Evolutionary conservation across 1,140 invertebrate species (phyloP), one percentile per base, ranked within the genome.

Genomic region (Drosophila ironensis): DNA sequence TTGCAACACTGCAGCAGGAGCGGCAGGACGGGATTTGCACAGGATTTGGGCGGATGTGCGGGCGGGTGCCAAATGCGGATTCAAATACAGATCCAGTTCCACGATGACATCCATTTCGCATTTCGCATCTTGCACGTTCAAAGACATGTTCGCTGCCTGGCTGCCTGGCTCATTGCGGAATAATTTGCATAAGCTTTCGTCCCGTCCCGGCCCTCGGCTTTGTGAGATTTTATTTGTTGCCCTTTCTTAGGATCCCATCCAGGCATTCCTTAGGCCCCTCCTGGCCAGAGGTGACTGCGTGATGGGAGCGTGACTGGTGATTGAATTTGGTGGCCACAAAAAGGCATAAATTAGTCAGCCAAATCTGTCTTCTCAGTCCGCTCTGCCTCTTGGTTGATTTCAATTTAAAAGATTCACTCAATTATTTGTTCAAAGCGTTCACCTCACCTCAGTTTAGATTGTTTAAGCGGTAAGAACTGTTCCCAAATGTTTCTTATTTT

Each of bases 141-240:
- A 72, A 72, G 69, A 54, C 75, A 78, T 78, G 74, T 71, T 80
- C 74, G 28, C 50, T 41, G 67, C 44, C 47, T 63, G 59, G 28
- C 50, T 41, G 67, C 44, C 47, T 63, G 59, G 60, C 71, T 81
- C 75, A 80, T 81, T 81, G 78, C 64, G 51, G 76, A 84, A 84
- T 78, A 72, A 84, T 84, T 84, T 84, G 78, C 80, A 84, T 84
- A 84, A 84, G 73, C 78, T 73, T 48, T 48, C 51, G n/a, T n/a
- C n/a, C n/a, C n/a, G n/a, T n/a, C 19, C 27, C 22, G 33, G 28
- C 47, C 25, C 14, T 24, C 11, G 14, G 12, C 35, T 57, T 30
- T 38, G 41, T 24, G 47, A 45, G 51, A 52, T 75, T 73, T 51
- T 70, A 48, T 63, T 63, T 78, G 52, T 51, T 53, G 37, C 50